A percentile compares a stretch with the other conserved stretches of the same genome.
phyloP scores from a whole-genome alignment of 2,113 vertebrate genomes.

The Fregata magnificens region DNA sequence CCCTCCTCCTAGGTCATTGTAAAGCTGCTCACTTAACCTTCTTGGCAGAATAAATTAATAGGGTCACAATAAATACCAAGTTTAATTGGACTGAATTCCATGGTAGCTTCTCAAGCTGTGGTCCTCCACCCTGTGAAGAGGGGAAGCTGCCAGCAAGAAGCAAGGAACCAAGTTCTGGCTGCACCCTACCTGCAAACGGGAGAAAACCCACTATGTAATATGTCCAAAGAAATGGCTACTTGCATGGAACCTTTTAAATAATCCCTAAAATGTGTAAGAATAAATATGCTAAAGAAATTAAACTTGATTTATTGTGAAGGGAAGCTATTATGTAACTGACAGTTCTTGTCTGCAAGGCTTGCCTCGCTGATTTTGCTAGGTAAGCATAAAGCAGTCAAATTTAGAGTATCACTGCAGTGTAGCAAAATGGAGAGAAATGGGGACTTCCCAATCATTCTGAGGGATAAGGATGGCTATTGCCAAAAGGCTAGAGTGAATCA shows the following conservation, averaged over 20 bases:
- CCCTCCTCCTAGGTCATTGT: not conserved
- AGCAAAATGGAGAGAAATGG: not conserved
- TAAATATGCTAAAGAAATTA: not conserved
- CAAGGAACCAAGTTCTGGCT: not conserved
- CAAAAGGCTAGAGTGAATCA: not conserved
- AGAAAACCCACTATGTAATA: not conserved
- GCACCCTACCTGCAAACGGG: not conserved
- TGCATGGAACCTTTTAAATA: not conserved
- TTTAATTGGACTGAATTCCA: not conserved
- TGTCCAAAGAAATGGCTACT: not conserved
- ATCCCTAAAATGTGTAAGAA: not conserved
- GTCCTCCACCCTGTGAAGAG: not conserved
- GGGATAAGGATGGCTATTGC: not conserved
- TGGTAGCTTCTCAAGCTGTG: not conserved
- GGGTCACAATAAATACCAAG: not conserved
- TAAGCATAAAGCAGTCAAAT: not conserved
- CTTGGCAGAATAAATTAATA: not conserved
- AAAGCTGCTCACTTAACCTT: not conserved
- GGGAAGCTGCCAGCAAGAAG: not conserved
- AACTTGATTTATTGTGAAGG: not conserved
- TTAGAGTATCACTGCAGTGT: not conserved
- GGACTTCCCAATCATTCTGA: not conserved
- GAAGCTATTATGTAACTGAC: not conserved
- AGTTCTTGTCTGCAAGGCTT: not conserved
- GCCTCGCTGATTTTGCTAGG: not conserved